These are phyloP conservation scores for Xiphophorus maculatus DNA, from an alignment of 2,113 vertebrate species.

Conservation along the genomic window DNA sequence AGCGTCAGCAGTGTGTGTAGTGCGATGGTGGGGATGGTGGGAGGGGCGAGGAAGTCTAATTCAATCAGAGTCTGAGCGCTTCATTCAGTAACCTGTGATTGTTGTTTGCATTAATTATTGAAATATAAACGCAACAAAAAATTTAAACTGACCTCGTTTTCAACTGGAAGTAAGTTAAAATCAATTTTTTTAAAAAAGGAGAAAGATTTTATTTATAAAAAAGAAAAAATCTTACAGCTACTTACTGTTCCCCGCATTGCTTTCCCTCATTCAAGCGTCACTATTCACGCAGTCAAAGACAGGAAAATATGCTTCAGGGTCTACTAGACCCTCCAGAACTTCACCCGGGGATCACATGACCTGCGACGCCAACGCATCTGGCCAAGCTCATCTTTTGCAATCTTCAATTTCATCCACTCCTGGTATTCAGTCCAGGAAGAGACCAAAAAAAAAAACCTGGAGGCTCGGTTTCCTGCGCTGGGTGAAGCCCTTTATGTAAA, in stretches of 20 bases:
- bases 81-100: conserved; percentile 31
- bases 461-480: conserved; percentile 42
- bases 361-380: conserved; percentile 65
- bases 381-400: conserved; percentile 44
- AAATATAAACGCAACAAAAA: conserved; percentile 21
- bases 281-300: conserved; percentile 77
- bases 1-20: conserved; percentile 63
- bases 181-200: conserved; percentile 34
- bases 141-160: background rate
- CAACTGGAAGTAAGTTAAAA: conserved; percentile 19
- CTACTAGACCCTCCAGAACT: conserved; percentile 68
- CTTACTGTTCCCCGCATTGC: conserved; percentile 93
- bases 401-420: conserved; percentile 53
- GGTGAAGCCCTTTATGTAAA: conserved; percentile 52
- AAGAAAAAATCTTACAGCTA: conserved; percentile 66
- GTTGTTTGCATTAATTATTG: conserved; percentile 18
- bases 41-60: conserved; percentile 64
- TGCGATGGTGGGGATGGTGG: conserved; percentile 26
- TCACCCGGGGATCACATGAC: conserved; percentile 70
- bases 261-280: conserved; percentile 87
- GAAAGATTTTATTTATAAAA: conserved; percentile 51
- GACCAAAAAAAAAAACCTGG: conserved; percentile 19
- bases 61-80: conserved; percentile 73
- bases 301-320: conserved; percentile 64
- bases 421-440: conserved; percentile 45